Percentiles rank a stretch among this genome's conserved stretches.
Evolutionary conservation across 2,888 invertebrate species (phyloP).

Genomic region (Calameuta pallipes): DNA sequence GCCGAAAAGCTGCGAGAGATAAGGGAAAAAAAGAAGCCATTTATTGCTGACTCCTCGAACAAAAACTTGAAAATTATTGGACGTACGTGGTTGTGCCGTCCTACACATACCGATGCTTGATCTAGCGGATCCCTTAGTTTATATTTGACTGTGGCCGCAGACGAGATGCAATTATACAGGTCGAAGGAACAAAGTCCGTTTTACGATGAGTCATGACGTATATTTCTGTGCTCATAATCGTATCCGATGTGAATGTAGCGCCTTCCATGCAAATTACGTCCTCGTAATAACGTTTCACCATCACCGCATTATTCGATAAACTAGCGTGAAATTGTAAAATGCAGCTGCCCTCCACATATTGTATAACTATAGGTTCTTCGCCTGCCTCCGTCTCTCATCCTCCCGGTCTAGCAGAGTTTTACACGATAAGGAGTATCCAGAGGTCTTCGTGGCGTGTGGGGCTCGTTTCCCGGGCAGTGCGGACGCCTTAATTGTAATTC

Average conservation of each 20-base stretch:
- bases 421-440: not conserved
- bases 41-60: slow-evolving; percentile 9
- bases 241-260: slow-evolving; percentile 30
- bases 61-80: slow-evolving; percentile 17
- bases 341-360: slow-evolving; percentile 17
- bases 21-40: not conserved
- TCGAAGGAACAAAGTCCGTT: slow-evolving; percentile 8
- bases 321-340: slow-evolving; percentile 34
- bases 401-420: not conserved
- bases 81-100: slow-evolving; percentile 7
- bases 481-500: not conserved
- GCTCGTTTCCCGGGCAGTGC: not conserved
- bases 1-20: not conserved
- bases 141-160: not conserved
- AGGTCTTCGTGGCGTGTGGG: not conserved
- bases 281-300: slow-evolving; percentile 37
- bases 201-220: slow-evolving; percentile 34
- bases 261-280: slow-evolving; percentile 41
- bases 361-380: not conserved
- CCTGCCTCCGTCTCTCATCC: not conserved
- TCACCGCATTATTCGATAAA: slow-evolving; percentile 29
- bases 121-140: not conserved
- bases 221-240: slow-evolving; percentile 26
- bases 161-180: slow-evolving; percentile 29
- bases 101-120: not conserved